Conservation (phyloP, 2,797 vertebrate genomes). For the Columba guinea region DNA sequence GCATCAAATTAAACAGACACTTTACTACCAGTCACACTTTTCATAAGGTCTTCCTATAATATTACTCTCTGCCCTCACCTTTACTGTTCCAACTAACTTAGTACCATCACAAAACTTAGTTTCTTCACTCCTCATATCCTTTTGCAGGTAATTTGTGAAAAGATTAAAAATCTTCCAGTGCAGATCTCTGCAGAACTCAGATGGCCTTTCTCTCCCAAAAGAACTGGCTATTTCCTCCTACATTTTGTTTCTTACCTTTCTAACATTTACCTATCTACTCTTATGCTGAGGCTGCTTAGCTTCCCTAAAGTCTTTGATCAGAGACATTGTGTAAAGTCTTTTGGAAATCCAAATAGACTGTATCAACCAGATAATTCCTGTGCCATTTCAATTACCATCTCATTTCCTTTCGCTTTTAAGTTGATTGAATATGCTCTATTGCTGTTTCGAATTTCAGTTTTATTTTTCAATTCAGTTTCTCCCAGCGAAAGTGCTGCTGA, state of each 20-base stretch:
- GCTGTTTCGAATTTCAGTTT: not conserved
- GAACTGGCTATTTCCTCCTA: not conserved
- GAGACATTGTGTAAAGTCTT: not conserved
- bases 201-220: not conserved
- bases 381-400: not conserved
- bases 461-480: not conserved
- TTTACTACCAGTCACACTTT: not conserved
- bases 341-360: not conserved
- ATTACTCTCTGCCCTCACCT: not conserved
- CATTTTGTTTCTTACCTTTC: not conserved
- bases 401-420: slow-evolving; percentile 16
- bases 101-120: not conserved
- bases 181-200: not conserved
- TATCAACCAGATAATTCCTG: not conserved
- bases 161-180: not conserved
- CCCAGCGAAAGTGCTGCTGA: rapidly evolving
- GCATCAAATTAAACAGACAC: not conserved
- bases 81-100: not conserved
- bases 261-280: not conserved
- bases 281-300: not conserved
- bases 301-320: slow-evolving; percentile 10
- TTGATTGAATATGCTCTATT: not conserved
- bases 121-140: not conserved
- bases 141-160: not conserved
- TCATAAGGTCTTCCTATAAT: not conserved